These are phyloP conservation scores for Encarsia formosa DNA, from an alignment of 2,888 invertebrate genomes.

Conservation along the genomic window DNA sequence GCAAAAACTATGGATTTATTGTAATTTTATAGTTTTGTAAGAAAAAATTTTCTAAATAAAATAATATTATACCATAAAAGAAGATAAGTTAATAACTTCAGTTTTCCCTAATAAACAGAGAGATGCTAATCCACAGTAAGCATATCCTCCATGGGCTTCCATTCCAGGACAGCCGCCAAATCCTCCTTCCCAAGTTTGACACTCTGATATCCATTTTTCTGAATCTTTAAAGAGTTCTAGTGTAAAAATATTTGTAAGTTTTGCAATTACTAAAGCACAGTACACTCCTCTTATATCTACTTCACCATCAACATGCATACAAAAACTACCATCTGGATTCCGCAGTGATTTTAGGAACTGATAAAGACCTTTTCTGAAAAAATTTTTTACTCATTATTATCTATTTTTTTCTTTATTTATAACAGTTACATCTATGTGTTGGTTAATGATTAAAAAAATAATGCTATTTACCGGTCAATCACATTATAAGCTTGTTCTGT, in stretches of 20 bases:
- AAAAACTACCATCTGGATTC: slow-evolving; percentile 84
- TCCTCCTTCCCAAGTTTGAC: slow-evolving; percentile 98
- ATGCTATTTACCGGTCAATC: slow-evolving; percentile 67
- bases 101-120: slow-evolving; percentile 77
- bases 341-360: slow-evolving; percentile 76
- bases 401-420: not conserved
- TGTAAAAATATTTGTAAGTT: slow-evolving; percentile 74
- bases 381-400: slow-evolving; percentile 4
- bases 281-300: slow-evolving; percentile 94
- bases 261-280: slow-evolving; percentile 89
- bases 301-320: slow-evolving; percentile 89
- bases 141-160: slow-evolving; percentile 99
- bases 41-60: not conserved
- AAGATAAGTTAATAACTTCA: slow-evolving; percentile 69
- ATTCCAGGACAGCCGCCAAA: slow-evolving; percentile 90
- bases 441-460: not conserved
- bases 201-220: slow-evolving; percentile 87
- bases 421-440: no score
- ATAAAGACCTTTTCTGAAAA: slow-evolving; percentile 61
- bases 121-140: slow-evolving; percentile 93
- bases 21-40: not conserved
- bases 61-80: slow-evolving; percentile 59
- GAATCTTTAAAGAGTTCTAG: slow-evolving; percentile 78
- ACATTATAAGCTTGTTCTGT: slow-evolving; percentile 79
- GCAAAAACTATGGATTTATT: not conserved